Percentiles rank a stretch among this genome's conserved stretches.
phyloP scores from a whole-genome alignment of 2,797 vertebrate genomes.

The Eulemur albifrons region DNA sequence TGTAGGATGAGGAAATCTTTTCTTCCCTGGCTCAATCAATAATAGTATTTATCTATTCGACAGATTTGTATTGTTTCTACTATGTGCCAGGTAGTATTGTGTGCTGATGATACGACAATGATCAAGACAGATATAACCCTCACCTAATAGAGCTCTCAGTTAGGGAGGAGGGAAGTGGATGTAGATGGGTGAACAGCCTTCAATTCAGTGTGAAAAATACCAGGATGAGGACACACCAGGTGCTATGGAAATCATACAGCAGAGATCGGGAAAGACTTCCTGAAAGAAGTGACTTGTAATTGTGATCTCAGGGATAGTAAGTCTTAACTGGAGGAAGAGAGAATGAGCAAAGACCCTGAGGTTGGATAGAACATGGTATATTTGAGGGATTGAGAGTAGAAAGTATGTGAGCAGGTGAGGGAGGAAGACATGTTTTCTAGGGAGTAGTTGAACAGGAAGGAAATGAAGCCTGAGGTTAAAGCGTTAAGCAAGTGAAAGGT shows the following conservation, averaged over 20 bases:
- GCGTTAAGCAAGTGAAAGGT: neutral
- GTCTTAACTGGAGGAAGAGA: neutral
- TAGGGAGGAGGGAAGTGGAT: neutral
- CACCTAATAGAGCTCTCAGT: neutral
- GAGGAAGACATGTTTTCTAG: neutral
- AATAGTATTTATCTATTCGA: neutral
- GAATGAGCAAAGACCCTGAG: neutral
- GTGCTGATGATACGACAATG: neutral
- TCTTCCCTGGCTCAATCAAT: neutral
- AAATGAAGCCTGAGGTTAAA: neutral
- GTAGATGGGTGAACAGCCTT: neutral
- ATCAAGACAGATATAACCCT: neutral
- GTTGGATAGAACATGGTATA: neutral
- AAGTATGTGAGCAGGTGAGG: neutral
- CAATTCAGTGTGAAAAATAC: slow-evolving; percentile 17
- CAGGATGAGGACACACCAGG: neutral
- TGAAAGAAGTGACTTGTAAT: neutral
- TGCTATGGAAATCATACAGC: neutral
- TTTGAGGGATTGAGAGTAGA: neutral
- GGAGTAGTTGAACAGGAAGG: neutral
- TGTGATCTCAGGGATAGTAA: neutral
- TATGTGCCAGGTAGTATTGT: neutral
- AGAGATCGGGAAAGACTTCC: neutral
- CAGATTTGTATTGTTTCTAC: neutral
- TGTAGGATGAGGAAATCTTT: neutral